These are phyloP conservation scores for Anoura caudifer DNA, from an alignment of 2,113 vertebrate genomes.

Conservation along the genomic window DNA sequence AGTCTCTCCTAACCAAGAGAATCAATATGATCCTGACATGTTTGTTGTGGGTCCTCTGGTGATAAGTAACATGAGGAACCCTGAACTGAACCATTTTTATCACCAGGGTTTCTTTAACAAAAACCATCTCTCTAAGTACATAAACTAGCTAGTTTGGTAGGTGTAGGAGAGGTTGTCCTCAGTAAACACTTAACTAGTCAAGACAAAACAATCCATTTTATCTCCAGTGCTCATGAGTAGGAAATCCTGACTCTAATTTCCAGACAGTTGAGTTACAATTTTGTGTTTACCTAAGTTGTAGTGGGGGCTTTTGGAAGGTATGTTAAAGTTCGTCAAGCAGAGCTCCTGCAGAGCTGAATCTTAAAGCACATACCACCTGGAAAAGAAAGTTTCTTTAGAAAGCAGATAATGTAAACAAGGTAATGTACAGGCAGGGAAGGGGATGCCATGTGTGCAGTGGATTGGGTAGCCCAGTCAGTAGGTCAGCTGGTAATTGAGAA, in stretches of 20 bases:
- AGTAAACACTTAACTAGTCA: neutral
- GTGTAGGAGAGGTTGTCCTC: neutral
- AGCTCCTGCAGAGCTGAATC: neutral
- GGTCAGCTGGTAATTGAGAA: neutral
- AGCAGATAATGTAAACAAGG: conserved; percentile 6
- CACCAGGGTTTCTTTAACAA: neutral
- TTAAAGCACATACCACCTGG: conserved; percentile 30
- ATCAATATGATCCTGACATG: neutral
- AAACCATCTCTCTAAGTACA: neutral
- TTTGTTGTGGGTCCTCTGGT: neutral
- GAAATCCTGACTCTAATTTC: conserved; percentile 49
- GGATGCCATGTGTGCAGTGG: neutral
- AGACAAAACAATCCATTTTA: neutral
- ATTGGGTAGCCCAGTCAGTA: neutral
- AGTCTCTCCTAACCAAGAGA: neutral
- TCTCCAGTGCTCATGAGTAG: neutral
- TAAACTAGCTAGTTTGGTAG: neutral
- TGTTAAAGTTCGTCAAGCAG: neutral
- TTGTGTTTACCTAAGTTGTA: conserved; percentile 41
- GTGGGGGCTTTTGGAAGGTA: neutral
- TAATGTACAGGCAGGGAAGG: fast-evolving
- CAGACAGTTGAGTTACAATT: conserved; percentile 32
- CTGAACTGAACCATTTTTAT: neutral
- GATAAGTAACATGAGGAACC: neutral
- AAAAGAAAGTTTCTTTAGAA: conserved; percentile 43